These are phyloP conservation scores for Hipparchia semele DNA, from an alignment of 2,888 invertebrate species.

Conservation along the genomic window DNA sequence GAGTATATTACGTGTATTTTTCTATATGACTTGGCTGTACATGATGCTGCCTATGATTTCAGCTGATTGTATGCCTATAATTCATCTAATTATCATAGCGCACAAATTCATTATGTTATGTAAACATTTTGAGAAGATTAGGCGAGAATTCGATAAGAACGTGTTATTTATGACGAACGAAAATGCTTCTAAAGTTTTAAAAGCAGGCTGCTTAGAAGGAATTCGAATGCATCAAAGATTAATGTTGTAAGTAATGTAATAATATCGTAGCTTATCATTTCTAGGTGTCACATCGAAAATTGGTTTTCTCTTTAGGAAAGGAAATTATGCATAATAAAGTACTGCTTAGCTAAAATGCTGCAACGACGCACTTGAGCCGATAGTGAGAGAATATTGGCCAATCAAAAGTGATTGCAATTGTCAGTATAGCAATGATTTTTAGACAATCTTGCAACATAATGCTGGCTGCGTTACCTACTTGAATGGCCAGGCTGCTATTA, in stretches of 20 bases:
- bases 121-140: constrained; percentile 59
- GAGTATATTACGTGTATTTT: constrained; percentile 60
- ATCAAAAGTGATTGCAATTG: too few relatives aligned
- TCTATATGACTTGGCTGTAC: constrained; percentile 69
- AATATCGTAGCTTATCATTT: not conserved
- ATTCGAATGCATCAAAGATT: constrained; percentile 70
- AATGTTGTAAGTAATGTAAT: constrained; percentile 56
- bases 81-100: constrained; percentile 63
- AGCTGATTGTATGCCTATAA: constrained; percentile 71
- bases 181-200: constrained; percentile 55
- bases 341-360: too few relatives aligned
- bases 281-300: too few relatives aligned
- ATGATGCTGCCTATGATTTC: constrained; percentile 78
- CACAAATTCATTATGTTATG: constrained; percentile 69
- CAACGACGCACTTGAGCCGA: too few relatives aligned
- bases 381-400: too few relatives aligned
- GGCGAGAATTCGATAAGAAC: constrained; percentile 55
- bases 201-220: constrained; percentile 60
- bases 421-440: too few relatives aligned
- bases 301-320: too few relatives aligned
- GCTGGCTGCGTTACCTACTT: too few relatives aligned
- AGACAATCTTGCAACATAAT: not conserved
- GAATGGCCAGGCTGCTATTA: too few relatives aligned
- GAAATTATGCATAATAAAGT: too few relatives aligned
- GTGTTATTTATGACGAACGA: constrained; percentile 48